Base-by-base conservation (phyloP, 2,113 vertebrate genomes). In the Sapayoa aenigma region DNA sequence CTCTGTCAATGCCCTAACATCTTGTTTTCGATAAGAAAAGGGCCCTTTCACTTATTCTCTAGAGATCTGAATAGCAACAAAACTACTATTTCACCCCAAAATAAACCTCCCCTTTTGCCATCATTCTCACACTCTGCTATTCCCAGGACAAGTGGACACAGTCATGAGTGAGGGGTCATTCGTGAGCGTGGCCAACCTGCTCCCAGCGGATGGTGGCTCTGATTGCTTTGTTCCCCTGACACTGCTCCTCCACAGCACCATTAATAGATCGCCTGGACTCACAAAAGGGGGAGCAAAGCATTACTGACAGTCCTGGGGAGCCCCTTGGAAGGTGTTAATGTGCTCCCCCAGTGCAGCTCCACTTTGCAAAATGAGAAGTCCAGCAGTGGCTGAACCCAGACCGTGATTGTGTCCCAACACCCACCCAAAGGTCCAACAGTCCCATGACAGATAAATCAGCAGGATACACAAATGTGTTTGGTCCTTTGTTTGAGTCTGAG, bases 191-290 rank as follows among this genome's bases (percentile, higher is more conserved):
- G 63, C 90, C 93, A 95, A 19, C 80, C 49, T 83, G 84, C 72
- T 75, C 65, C 23, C 76, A 89, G 89, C 94, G 96, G 95, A 96
- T 92, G 96, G 92, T 95, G 93, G 76, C 90, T 90, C 58, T 15
- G 31, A 92, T 49, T 79, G 92, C 84, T 96, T 87, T 94, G 94
- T 55, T 82, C 85, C 93, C 93, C 58, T 49, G 62, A 75, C 56
- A 24, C 87, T 42, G 84, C 55, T 93, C 73, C 87, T 73, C 17
- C 2, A 44, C 94, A 79, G 47, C 74, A 52, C 85, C 42, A 78
- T 94, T 91, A 75, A 78, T 12, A 80, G 75, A 84, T 62, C 62
- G 81, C 66, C n/a, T 41, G 71, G 49, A 90, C 76, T 79, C 94
- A 79, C 56, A 52, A 55, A 78, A 62, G 50, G 52, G 67, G 56